Base-by-base conservation (phyloP, 2,888 invertebrate genomes). In the Amorpha juglandis region DNA sequence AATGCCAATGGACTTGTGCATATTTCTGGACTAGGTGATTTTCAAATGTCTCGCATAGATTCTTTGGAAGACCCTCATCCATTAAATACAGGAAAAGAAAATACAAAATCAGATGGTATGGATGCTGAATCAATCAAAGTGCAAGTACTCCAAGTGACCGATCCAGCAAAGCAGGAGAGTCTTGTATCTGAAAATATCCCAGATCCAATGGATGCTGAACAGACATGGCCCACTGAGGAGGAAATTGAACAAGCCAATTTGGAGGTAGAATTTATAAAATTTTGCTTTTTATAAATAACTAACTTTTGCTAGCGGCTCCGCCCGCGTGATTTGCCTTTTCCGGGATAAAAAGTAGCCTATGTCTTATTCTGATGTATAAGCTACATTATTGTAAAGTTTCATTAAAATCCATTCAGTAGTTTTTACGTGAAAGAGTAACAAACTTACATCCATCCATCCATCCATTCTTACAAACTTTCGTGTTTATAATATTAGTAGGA, bases 191-290 rank as follows among this genome's bases (percentile, higher is more conserved):
- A 98, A 91, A 97, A 97, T 88, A 90, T 96, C 64, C 96, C 97
- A 0, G 98, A 99, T 92, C 96, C 96, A 7, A 97, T 99, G 98
- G 97, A 98, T 83, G 98, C 97, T 0, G 99, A 99, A 84, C 99
- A 99, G 89, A 99, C 98, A 0, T 99, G 98, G 98, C 99, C 99
- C 0, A 98, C 98, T 16, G 96, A 97, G 72, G 98, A 98, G 80
- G 98, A 99, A 90, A 95, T 98, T 70, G 95, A 95, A 71, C 94
- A 96, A 75, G 96, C 97, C 14, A 96, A 95, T 79, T 87, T 92
- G 68, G 94, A 95, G 76, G 91, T 90, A 76, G 70, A 42, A 14
- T 6, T 3, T 38, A n/a, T 14, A n/a, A 16, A 58, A 33, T 9
- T 38, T 14, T 58, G 9, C 9, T 9, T 42, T 21, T 14, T 12